A percentile compares a stretch with the other conserved stretches of the same genome.
Conservation (phyloP, 2,888 invertebrate genomes). For the Parthenolecanium corni region DNA sequence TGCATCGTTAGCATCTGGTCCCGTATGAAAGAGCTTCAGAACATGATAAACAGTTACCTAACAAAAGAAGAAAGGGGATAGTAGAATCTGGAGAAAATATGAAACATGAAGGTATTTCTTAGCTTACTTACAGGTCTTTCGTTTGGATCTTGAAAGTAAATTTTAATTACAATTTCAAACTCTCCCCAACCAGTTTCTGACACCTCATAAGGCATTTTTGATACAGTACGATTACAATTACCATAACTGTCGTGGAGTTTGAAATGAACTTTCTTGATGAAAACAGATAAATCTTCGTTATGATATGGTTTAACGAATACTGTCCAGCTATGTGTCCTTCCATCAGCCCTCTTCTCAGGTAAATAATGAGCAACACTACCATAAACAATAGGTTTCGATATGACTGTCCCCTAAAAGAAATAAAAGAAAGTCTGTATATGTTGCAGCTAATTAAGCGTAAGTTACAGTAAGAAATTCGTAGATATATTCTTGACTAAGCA, state of each 20-base stretch:
- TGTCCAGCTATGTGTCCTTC: slow-evolving; percentile 98
- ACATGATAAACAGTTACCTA: slow-evolving; percentile 91
- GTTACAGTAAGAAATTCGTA: no score
- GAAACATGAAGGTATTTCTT: no score
- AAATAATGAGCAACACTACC: slow-evolving; percentile 93
- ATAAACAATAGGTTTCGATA: slow-evolving; percentile 90
- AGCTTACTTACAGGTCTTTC: slow-evolving; percentile 68
- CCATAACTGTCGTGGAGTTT: slow-evolving; percentile 95
- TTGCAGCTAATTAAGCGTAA: no score
- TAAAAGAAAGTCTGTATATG: no score
- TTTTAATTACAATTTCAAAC: slow-evolving; percentile 95
- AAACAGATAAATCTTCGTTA: slow-evolving; percentile 86
- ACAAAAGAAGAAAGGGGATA: background rate
- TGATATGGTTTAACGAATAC: slow-evolving; percentile 88
- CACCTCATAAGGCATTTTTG: slow-evolving; percentile 92
- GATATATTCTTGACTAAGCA: no score
- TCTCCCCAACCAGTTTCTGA: slow-evolving; percentile 99
- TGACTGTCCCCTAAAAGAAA: slow-evolving; percentile 63
- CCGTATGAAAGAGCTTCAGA: slow-evolving; percentile 81
- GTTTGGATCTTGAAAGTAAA: slow-evolving; percentile 92
- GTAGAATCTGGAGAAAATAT: no score
- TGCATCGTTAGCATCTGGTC: slow-evolving; percentile 39
- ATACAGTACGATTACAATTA: slow-evolving; percentile 83
- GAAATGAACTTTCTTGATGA: slow-evolving; percentile 91
- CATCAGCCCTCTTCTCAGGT: slow-evolving; percentile 91